These are phyloP conservation scores for Gymnarchus niloticus DNA, from an alignment of 2,113 vertebrate species.

Conservation along the genomic window DNA sequence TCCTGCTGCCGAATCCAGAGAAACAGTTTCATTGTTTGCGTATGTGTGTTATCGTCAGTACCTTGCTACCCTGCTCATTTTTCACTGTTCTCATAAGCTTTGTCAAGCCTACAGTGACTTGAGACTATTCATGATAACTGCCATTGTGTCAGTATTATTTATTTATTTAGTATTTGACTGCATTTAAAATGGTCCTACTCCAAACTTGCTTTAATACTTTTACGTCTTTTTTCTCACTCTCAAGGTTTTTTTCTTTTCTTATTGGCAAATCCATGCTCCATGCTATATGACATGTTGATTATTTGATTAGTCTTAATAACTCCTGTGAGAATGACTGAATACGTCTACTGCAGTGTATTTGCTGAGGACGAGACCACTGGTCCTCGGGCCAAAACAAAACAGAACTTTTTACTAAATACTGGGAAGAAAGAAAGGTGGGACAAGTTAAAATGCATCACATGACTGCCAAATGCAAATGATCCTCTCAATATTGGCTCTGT, in stretches of 20 bases:
- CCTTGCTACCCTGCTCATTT: too few relatives aligned
- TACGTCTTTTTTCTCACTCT: not conserved
- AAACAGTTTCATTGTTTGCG: too few relatives aligned
- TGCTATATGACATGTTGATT: not conserved
- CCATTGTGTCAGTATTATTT: not conserved
- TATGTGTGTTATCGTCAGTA: too few relatives aligned
- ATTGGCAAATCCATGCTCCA: not conserved
- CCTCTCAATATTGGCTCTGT: not conserved
- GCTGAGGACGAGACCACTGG: not conserved
- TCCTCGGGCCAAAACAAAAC: not conserved
- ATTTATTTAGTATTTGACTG: not conserved
- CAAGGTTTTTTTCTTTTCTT: not conserved
- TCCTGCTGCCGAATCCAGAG: too few relatives aligned
- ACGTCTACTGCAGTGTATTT: not conserved
- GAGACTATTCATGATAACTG: not conserved
- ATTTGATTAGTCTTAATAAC: not conserved
- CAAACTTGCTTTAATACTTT: not conserved
- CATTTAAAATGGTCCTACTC: not conserved
- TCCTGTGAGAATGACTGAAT: not conserved
- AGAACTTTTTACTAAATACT: not conserved
- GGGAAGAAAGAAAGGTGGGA: not conserved
- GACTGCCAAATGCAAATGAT: not conserved
- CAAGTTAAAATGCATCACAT: not conserved
- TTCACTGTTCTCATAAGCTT: not conserved
- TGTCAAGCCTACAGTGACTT: not conserved